Percentiles rank a stretch among this genome's conserved stretches.
Conservation (phyloP, 2,888 invertebrate species). For the Shargacucullia verbasci region DNA sequence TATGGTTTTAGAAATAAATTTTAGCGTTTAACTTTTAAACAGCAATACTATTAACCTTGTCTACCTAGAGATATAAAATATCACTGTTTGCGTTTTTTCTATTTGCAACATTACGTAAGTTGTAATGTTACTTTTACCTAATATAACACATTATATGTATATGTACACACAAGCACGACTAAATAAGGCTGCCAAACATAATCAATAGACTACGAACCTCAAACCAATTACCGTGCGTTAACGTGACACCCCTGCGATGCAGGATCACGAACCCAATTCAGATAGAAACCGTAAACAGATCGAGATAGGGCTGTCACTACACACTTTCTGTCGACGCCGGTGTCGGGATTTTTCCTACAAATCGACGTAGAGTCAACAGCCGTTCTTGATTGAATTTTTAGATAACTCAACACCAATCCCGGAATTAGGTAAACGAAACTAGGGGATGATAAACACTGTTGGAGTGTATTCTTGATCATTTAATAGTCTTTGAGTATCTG, state of each 20-base stretch:
- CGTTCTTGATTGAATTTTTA: constrained; percentile 51
- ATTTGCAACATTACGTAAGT: no score
- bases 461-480: neutral
- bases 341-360: constrained; percentile 44
- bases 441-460: neutral
- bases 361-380: constrained; percentile 49
- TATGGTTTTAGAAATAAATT: constrained; percentile 21
- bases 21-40: constrained; percentile 8
- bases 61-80: no score
- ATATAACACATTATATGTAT: no score
- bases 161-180: no score
- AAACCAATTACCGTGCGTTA: constrained; percentile 43
- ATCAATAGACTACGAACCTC: neutral
- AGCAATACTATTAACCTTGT: no score
- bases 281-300: constrained; percentile 63
- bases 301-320: constrained; percentile 59
- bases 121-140: no score
- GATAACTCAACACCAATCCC: constrained; percentile 17
- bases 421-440: constrained; percentile 1
- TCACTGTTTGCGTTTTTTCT: no score
- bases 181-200: no score
- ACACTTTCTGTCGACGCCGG: constrained; percentile 45
- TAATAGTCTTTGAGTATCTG: neutral
- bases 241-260: constrained; percentile 63
- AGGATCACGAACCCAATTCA: constrained; percentile 76